Evolutionary conservation across 2,888 invertebrate species (phyloP).

Genomic region (Scaptomyza caliginosa): DNA sequence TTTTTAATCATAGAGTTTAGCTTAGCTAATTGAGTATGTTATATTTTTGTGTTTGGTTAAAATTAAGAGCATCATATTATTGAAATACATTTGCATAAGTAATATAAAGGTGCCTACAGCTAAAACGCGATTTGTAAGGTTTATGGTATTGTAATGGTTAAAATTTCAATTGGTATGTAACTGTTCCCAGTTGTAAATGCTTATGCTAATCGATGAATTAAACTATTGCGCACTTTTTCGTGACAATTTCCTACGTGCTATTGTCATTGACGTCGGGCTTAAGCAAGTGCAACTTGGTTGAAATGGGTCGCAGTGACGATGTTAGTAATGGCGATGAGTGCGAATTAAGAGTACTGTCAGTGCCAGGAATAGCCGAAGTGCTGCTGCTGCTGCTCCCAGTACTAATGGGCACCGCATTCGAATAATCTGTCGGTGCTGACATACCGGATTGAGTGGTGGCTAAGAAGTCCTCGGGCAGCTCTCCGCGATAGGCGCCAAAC

Average conservation of each 20-base stretch:
- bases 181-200: constrained; percentile 50
- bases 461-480: constrained; percentile 86
- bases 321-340: constrained; percentile 51
- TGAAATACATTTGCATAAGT: constrained; percentile 26
- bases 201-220: constrained; percentile 56
- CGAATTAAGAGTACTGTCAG: constrained; percentile 32
- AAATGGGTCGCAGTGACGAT: constrained; percentile 72
- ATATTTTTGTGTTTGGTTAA: constrained; percentile 59
- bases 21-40: constrained; percentile 60
- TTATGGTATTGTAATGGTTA: constrained; percentile 48
- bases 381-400: constrained; percentile 28
- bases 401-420: constrained; percentile 52
- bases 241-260: constrained; percentile 50
- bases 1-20: constrained; percentile 61
- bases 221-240: constrained; percentile 55
- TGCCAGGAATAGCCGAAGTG: constrained; percentile 14
- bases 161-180: constrained; percentile 51
- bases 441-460: constrained; percentile 71
- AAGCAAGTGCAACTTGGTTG: constrained; percentile 79
- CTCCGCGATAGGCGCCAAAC: constrained; percentile 90
- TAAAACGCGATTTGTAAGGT: constrained; percentile 58
- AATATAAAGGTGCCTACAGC: constrained; percentile 45
- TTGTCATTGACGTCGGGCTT: constrained; percentile 51
- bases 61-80: constrained; percentile 63
- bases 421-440: constrained; percentile 71